Conservation (phyloP, 2,888 invertebrate genomes). For the Noctua fimbriata region DNA sequence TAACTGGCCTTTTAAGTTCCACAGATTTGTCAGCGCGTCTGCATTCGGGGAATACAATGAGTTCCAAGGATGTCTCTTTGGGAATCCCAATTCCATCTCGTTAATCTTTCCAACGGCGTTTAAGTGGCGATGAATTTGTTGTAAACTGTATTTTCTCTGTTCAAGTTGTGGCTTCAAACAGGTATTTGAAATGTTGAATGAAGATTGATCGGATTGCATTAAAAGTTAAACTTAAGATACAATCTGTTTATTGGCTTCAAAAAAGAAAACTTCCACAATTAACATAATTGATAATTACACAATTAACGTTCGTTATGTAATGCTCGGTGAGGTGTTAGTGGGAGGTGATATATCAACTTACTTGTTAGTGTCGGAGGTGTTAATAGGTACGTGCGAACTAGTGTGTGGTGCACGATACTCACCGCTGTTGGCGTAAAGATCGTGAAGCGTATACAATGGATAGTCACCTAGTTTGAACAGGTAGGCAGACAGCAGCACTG, state of each 20-base stretch:
- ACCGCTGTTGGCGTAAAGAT: constrained; percentile 84
- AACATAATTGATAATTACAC: constrained; percentile 44
- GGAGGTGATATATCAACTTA: constrained; percentile 66
- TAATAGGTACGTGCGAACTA: constrained; percentile 73
- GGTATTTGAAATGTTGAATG: constrained; percentile 16
- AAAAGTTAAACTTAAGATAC: background rate
- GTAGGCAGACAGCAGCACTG: constrained; percentile 88
- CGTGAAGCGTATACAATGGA: constrained; percentile 88
- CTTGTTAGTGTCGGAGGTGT: constrained; percentile 70
- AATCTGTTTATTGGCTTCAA: constrained; percentile 16
- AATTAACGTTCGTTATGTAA: constrained; percentile 49
- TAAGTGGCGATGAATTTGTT: constrained; percentile 48
- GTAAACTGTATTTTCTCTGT: constrained; percentile 27
- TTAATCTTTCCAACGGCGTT: constrained; percentile 52
- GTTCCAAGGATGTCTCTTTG: constrained; percentile 48
- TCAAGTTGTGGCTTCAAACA: constrained; percentile 25
- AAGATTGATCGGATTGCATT: constrained; percentile 18
- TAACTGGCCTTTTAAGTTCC: constrained; percentile 48
- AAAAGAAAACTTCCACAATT: constrained; percentile 31
- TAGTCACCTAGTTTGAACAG: constrained; percentile 90
- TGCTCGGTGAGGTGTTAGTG: constrained; percentile 62
- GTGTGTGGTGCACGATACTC: constrained; percentile 85
- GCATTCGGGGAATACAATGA: constrained; percentile 48
- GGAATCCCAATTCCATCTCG: constrained; percentile 43
- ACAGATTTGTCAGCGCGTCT: constrained; percentile 48